Evolutionary conservation across 2,113 vertebrate genomes (phyloP).

Genomic region (Cynocephalus volans): DNA sequence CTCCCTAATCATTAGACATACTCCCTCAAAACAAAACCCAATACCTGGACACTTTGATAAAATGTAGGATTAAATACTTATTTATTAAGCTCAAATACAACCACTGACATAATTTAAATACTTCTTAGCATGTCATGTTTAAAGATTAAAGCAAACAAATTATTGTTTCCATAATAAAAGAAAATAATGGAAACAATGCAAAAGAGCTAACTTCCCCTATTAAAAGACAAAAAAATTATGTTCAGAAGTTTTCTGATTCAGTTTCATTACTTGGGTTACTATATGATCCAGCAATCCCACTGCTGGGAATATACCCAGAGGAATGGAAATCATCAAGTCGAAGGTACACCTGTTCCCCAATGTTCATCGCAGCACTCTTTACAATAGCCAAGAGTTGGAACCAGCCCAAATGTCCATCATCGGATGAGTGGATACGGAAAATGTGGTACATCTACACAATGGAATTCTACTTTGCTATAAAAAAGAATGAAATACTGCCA

Average conservation of each 20-base stretch:
- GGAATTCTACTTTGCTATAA: no score
- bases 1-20: background rate
- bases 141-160: constrained; percentile 7
- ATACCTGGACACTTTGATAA: constrained; percentile 22
- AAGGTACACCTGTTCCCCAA: no score
- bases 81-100: background rate
- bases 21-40: background rate
- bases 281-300: no score
- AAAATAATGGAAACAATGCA: background rate
- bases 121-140: background rate
- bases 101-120: background rate
- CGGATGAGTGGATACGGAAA: no score
- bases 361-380: no score
- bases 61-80: background rate
- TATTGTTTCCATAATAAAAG: background rate
- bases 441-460: no score
- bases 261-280: no score
- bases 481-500: no score
- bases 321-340: no score
- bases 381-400: no score
- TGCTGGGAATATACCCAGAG: no score
- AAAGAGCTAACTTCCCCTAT: background rate
- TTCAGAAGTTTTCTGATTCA: background rate
- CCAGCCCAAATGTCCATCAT: no score
- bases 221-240: background rate